A percentile compares a stretch with the other conserved stretches of the same genome.
Evolutionary conservation across 2,113 vertebrate species (phyloP).

Genomic region (Macquaria ambigua): DNA sequence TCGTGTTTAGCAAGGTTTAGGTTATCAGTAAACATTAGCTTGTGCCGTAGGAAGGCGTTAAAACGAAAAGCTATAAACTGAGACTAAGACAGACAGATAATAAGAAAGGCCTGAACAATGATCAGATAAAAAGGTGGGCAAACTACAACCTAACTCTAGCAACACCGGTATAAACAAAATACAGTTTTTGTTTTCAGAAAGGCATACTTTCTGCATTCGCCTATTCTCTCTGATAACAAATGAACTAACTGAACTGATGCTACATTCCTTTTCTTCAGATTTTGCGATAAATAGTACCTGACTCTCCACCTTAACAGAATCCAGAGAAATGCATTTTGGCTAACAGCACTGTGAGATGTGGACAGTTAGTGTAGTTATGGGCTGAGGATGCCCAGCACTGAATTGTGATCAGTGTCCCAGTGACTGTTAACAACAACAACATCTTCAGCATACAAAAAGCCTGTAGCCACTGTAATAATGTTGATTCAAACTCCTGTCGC

Average conservation of each 20-base stretch:
- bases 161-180: too few relatives aligned
- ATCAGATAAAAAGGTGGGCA: not conserved
- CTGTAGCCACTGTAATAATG: not conserved
- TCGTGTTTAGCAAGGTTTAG: rapidly evolving
- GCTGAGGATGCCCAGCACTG: too few relatives aligned
- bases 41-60: too few relatives aligned
- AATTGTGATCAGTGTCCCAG: not conserved
- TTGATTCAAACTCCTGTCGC: not conserved
- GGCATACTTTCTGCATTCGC: too few relatives aligned
- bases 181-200: not conserved
- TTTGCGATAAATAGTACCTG: too few relatives aligned
- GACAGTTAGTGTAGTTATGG: not conserved
- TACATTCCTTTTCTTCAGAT: too few relatives aligned
- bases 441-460: not conserved
- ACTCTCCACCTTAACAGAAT: not conserved
- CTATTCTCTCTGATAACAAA: not conserved
- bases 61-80: too few relatives aligned
- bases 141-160: not conserved
- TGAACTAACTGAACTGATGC: too few relatives aligned
- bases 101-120: not conserved
- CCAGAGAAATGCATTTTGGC: not conserved
- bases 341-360: too few relatives aligned
- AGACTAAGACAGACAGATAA: not conserved
- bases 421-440: too few relatives aligned
- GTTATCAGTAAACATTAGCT: not conserved